Evolutionary conservation across 37 sponge, comb jelly and placozoan genomes (phyloP), one percentile per base, ranked within the genome.

Genomic region (Haliclona indistincta): DNA sequence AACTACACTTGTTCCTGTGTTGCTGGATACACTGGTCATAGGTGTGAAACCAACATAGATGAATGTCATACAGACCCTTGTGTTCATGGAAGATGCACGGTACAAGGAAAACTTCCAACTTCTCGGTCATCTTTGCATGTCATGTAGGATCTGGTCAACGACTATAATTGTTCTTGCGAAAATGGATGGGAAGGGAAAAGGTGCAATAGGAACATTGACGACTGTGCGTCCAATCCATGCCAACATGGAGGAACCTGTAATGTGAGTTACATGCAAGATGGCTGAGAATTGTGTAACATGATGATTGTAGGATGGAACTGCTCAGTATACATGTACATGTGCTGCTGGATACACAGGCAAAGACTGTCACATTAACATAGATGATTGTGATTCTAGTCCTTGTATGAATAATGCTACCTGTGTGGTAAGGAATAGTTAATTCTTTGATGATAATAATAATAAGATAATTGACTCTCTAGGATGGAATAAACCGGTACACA

Each of bases 181-280:
- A 34, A 55, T 2, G 87, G 87, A 15, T 86, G 43, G 29, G 25
- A 30, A 42, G 87, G 87, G 5, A 35, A 49, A 22, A 26, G 54
- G 10, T 86, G 87, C 69, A 64, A 86, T 35, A 70, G 41, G 0
- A 69, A 80, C 39, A 38, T 35, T 7, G 56, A 80, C 63, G 81
- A 80, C 19, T 86, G 87, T 79, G 47, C 56, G 1, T 38, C 54
- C 34, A 42, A 6, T 4, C 86, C 86, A 10, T 86, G 86, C 35
- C 38, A 32, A 17, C 75, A 83, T 75, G 80, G 74, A 40, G 84
- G 43, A 8, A 75, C 69, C 6, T 83, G 84, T 33, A n/a, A 26
- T 20, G 80, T 76, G n/a, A n/a, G n/a, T n/a, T n/a, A n/a, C n/a
- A n/a, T n/a, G n/a, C n/a, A n/a, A n/a, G n/a, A n/a, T n/a, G n/a